Evolutionary conservation across 2,113 vertebrate species (phyloP).

Genomic region (Phalacrocorax brasilianus): DNA sequence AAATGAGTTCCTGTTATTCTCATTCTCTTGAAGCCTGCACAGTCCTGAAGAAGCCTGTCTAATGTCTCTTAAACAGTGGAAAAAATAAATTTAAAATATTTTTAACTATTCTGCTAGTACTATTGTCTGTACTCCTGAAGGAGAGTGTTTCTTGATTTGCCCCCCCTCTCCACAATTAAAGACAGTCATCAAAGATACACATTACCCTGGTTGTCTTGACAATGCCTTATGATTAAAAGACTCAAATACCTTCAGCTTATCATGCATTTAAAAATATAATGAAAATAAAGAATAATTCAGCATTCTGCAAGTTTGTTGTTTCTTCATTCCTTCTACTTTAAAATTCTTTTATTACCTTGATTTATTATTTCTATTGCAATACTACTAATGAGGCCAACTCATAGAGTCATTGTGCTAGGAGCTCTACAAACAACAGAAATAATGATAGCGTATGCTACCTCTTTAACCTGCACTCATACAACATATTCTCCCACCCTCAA

Average conservation of each 20-base stretch:
- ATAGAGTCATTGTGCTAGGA: neutral
- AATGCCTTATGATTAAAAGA: constrained; percentile 49
- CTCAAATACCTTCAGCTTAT: constrained; percentile 25
- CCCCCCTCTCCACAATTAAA: neutral
- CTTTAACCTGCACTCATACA: neutral
- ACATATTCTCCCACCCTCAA: neutral
- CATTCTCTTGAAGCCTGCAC: constrained; percentile 45
- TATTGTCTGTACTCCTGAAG: neutral
- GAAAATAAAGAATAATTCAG: constrained; percentile 33
- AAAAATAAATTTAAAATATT: constrained; percentile 22
- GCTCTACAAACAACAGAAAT: neutral
- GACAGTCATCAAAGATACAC: constrained; percentile 17
- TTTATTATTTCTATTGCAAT: neutral
- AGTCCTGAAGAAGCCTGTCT: constrained; percentile 19
- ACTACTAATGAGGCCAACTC: neutral
- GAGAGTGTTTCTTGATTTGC: neutral
- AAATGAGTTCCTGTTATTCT: constrained; percentile 54
- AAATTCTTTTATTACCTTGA: neutral
- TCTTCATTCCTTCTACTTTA: neutral
- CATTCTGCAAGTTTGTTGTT: neutral
- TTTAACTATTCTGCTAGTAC: neutral
- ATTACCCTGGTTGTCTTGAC: constrained; percentile 39
- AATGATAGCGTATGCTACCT: neutral
- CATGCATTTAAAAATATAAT: neutral
- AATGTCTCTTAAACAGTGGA: constrained; percentile 14